A percentile compares a stretch with the other conserved stretches of the same genome.
phyloP scores from a whole-genome alignment of 2,797 vertebrate genomes.

The Melanotaenia maccullochi region DNA sequence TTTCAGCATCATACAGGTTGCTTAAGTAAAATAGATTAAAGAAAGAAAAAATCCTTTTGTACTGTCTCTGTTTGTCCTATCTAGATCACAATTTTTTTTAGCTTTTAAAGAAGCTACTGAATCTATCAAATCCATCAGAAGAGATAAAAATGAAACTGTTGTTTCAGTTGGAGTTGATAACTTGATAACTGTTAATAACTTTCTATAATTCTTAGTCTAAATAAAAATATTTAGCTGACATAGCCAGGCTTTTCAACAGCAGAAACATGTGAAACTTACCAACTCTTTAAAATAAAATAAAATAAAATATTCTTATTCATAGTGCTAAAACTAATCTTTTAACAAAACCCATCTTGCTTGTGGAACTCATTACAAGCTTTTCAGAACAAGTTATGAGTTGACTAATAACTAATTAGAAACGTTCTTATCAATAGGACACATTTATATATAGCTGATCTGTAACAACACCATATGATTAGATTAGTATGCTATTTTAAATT shows the following conservation, averaged over 20 bases:
- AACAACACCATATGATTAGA: no score
- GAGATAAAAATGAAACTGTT: no score
- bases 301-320: no score
- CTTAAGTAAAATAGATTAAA: neutral
- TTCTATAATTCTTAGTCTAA: no score
- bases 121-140: neutral
- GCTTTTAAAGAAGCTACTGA: neutral
- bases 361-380: no score
- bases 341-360: no score
- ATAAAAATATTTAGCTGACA: neutral
- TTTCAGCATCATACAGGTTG: neutral
- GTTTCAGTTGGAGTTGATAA: no score
- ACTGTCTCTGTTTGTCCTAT: neutral
- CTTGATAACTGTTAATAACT: neutral
- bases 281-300: neutral
- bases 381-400: no score
- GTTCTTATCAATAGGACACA: neutral
- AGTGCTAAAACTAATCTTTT: no score
- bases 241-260: neutral
- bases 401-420: neutral
- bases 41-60: no score
- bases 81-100: no score
- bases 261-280: neutral
- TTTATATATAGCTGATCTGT: neutral
- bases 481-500: no score